Conservation (phyloP, 2,888 invertebrate genomes). For the Luperina testacea region DNA sequence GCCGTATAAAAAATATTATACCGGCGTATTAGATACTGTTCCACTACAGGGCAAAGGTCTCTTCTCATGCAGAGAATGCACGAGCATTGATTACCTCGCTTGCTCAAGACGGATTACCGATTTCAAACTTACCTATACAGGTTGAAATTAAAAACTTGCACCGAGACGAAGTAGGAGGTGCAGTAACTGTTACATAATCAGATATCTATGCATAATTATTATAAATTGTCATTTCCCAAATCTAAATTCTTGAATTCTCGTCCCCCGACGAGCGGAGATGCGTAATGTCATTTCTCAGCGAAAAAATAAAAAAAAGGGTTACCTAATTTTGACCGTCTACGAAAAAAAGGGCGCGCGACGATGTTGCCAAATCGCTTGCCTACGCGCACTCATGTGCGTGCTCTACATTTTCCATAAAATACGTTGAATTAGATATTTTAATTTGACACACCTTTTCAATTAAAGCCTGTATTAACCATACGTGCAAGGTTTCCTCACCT, state of each 20-base stretch:
- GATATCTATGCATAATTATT: background rate
- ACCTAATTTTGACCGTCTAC: background rate
- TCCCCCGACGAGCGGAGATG: no score
- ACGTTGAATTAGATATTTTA: background rate
- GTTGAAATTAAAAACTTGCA: background rate
- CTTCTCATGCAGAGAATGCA: background rate
- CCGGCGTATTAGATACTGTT: background rate
- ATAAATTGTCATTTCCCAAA: background rate
- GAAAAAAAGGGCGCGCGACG: background rate
- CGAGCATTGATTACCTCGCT: background rate
- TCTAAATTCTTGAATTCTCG: no score
- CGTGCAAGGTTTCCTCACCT: background rate
- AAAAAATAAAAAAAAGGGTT: no score
- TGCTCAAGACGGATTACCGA: background rate
- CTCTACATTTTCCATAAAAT: background rate
- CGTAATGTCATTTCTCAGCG: no score
- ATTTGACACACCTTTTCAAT: background rate
- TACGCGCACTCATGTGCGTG: background rate
- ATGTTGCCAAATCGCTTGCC: background rate
- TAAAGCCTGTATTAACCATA: background rate
- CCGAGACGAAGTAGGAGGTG: background rate
- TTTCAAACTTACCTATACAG: background rate
- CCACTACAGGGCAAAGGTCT: background rate
- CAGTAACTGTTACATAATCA: background rate
- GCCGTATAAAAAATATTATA: background rate